Conservation (phyloP, 1,140 invertebrate species). For the Atta texana region DNA sequence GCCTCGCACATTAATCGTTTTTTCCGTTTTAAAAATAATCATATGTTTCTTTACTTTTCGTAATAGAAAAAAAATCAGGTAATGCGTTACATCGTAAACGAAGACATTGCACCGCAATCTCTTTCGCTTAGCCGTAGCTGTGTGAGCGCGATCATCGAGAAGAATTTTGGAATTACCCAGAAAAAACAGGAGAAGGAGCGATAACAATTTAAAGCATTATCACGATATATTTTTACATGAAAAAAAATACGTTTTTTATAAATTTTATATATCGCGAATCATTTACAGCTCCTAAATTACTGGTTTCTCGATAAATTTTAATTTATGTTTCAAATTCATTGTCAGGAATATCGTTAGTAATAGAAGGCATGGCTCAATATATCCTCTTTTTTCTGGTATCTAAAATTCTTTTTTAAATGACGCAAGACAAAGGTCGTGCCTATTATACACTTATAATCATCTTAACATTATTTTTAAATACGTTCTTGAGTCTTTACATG, state of each 20-base stretch:
- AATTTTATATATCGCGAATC: constrained; percentile 41
- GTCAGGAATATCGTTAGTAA: constrained; percentile 62
- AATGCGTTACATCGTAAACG: constrained; percentile 73
- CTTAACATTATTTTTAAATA: constrained; percentile 78
- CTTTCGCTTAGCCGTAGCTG: constrained; percentile 66
- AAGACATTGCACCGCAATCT: constrained; percentile 73
- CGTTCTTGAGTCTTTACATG: constrained; percentile 75
- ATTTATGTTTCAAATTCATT: constrained; percentile 62
- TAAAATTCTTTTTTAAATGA: constrained; percentile 78
- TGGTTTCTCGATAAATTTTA: constrained; percentile 53
- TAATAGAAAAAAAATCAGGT: constrained; percentile 77
- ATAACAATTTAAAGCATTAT: constrained; percentile 35
- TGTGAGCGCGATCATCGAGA: constrained; percentile 51
- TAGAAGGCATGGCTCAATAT: constrained; percentile 74
- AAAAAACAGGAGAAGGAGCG: constrained; percentile 73
- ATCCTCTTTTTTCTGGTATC: constrained; percentile 78
- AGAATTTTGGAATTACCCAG: constrained; percentile 72
- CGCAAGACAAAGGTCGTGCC: constrained; percentile 77
- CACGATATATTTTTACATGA: constrained; percentile 42
- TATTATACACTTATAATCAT: constrained; percentile 72
- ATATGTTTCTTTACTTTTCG: constrained; percentile 68
- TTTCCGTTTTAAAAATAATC: constrained; percentile 77
- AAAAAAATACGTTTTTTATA: constrained; percentile 47
- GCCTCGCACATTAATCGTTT: constrained; percentile 69
- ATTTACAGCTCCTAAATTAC: constrained; percentile 37